Conservation (phyloP, 2,888 invertebrate species). For the Lycophotia porphyrea region DNA sequence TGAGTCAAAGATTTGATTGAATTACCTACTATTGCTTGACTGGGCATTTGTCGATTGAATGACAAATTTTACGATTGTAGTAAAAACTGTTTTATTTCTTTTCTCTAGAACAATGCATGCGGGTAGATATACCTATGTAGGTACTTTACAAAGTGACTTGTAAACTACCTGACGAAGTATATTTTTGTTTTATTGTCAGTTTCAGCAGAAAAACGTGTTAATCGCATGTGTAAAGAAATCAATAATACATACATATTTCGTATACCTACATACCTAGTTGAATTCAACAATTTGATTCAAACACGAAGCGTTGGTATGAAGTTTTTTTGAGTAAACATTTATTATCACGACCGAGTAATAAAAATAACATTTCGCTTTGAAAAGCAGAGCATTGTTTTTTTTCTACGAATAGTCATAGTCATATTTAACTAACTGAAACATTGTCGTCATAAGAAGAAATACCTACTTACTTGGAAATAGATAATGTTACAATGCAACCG, state of each 20-base stretch:
- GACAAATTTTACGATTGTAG: conserved; percentile 16
- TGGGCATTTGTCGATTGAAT: conserved; percentile 31
- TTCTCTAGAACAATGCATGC: not conserved
- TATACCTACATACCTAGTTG: not conserved
- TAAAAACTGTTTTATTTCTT: not conserved
- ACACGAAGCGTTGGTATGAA: not conserved
- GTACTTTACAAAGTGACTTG: not conserved
- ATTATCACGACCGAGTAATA: conserved; percentile 5
- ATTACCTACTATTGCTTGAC: conserved; percentile 39
- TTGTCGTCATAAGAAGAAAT: conserved; percentile 46
- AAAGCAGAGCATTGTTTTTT: conserved; percentile 41
- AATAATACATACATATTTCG: not conserved
- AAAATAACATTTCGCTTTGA: conserved; percentile 13
- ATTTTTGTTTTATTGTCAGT: not conserved
- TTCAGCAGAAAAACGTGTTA: not conserved
- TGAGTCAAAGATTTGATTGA: conserved; percentile 33
- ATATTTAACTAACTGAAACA: conserved; percentile 38
- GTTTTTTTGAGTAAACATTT: not conserved
- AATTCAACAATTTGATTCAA: not conserved
- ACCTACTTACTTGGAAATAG: conserved; percentile 48
- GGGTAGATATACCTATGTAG: not conserved
- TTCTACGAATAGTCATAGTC: conserved; percentile 35
- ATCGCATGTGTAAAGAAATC: not conserved
- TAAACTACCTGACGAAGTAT: too few relatives aligned
- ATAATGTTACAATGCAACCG: conserved; percentile 50